Base-by-base conservation (phyloP, 2,888 invertebrate species). In the Ophonus ardosiacus region DNA sequence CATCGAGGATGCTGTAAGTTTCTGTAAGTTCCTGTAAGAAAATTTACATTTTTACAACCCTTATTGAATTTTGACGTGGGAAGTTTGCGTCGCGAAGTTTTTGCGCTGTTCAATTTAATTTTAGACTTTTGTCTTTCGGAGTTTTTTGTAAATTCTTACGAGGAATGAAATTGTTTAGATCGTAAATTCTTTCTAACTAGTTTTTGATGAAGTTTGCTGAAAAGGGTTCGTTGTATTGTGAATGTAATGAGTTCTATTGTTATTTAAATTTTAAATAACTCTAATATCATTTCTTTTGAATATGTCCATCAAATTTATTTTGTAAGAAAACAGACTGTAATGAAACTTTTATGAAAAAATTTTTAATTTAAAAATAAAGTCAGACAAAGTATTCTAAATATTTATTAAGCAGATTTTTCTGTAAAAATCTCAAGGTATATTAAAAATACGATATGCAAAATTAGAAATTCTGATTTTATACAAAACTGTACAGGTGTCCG, bases 1-100 rank as follows among this genome's bases (percentile, higher is more conserved):
- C 84, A 63, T 38, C 84, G 78, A 84, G 84, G 84, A 84, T 84
- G 84, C 84, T 84, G 84, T 84, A 84, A 84, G 84, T 84, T 84
- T 84, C 84, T 84, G 84, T 84, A 84, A 84, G 84, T 84, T 84
- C 78, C 78, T 84, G 78, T 84, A 84, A 84, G 84, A 84, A 83
- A 76, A 78, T 84, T 78, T 84, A 84, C 84, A 65, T 84, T 63
- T 84, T 84, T 84, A 84, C 76, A 84, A 74, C 71, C 71, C 71
- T 74, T 74, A 74, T 74, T 74, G 71, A 74, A 74, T 74, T 74
- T 74, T 74, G 71, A 74, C 18, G 71, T 74, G 71, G 71, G 18
- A 74, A 43, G 43, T 40, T 68, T 15, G 40, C 7, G 6, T 3
- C 24, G 65, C 65, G 65, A 31, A 68, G 68, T 68, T 74, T 74